Percentiles rank a stretch among this genome's conserved stretches.
Evolutionary conservation across 2,888 invertebrate genomes (phyloP).

Genomic region (Phorcus lineatus): DNA sequence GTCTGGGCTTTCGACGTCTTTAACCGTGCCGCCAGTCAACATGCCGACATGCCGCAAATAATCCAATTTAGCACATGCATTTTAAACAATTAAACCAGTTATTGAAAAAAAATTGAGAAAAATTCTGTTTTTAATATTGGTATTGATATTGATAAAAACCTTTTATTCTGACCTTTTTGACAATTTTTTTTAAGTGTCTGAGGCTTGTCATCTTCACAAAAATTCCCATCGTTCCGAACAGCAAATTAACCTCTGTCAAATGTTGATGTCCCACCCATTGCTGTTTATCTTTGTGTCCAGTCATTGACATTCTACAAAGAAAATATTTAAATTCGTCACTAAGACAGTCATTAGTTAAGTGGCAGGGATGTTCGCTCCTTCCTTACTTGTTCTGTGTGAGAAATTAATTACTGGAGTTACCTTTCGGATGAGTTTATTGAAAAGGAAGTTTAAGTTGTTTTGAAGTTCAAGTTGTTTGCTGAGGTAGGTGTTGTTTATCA

Average conservation of each 20-base stretch:
- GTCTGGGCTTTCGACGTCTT: neutral
- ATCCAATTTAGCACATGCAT: slow-evolving; percentile 12
- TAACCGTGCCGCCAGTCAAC: slow-evolving; percentile 15
- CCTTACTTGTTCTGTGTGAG: neutral
- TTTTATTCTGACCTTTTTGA: too few relatives aligned
- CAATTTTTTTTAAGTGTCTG: too few relatives aligned
- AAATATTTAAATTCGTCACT: slow-evolving; percentile 20
- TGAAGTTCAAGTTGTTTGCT: too few relatives aligned
- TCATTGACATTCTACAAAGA: neutral
- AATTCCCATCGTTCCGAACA: neutral
- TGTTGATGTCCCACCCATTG: neutral
- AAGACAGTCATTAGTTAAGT: neutral
- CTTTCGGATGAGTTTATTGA: too few relatives aligned
- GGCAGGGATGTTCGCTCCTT: neutral
- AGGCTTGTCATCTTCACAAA: neutral
- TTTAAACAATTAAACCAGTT: slow-evolving; percentile 15
- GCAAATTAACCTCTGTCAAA: slow-evolving; percentile 14
- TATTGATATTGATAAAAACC: too few relatives aligned
- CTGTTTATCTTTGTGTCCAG: neutral
- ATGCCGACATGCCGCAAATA: slow-evolving; percentile 8
- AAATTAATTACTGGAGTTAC: too few relatives aligned
- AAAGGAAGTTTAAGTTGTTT: too few relatives aligned
- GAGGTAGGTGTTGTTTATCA: too few relatives aligned
- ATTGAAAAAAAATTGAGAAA: neutral
- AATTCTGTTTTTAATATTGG: too few relatives aligned